phyloP scores from a whole-genome alignment of 1,140 invertebrate genomes.

The Drosophila nasuta region DNA sequence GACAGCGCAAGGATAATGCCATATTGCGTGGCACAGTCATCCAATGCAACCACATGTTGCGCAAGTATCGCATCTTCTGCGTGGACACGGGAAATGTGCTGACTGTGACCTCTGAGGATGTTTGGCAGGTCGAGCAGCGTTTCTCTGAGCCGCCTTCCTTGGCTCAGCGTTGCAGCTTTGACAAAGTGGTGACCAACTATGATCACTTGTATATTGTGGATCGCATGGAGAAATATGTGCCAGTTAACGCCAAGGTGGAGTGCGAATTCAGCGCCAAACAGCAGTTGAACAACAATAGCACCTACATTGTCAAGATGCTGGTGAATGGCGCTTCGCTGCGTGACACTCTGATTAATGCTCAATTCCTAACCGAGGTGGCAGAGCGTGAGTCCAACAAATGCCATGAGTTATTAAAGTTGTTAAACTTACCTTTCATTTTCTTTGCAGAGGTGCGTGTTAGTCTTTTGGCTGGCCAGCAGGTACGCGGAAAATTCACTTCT shows the following conservation, averaged over 20 bases:
- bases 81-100: conserved; percentile 91
- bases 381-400: conserved; percentile 49
- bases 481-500: conserved; percentile 71
- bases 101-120: conserved; percentile 86
- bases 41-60: conserved; percentile 85
- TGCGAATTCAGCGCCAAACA: conserved; percentile 71
- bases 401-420: background rate
- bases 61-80: conserved; percentile 88
- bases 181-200: conserved; percentile 86
- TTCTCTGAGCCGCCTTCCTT: conserved; percentile 89
- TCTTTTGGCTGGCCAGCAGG: conserved; percentile 76
- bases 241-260: conserved; percentile 63
- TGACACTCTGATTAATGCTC: conserved; percentile 60
- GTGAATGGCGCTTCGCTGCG: conserved; percentile 69
- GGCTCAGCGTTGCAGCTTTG: conserved; percentile 88
- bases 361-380: conserved; percentile 65
- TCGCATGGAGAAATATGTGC: conserved; percentile 86
- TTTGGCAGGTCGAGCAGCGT: conserved; percentile 89
- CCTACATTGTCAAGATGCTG: conserved; percentile 67
- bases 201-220: conserved; percentile 86
- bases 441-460: conserved; percentile 64
- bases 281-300: conserved; percentile 18
- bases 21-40: conserved; percentile 89
- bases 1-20: conserved; percentile 89
- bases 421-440: background rate